Evolutionary conservation across 2,888 invertebrate genomes (phyloP).

Genomic region (Liodrosophila aerea): DNA sequence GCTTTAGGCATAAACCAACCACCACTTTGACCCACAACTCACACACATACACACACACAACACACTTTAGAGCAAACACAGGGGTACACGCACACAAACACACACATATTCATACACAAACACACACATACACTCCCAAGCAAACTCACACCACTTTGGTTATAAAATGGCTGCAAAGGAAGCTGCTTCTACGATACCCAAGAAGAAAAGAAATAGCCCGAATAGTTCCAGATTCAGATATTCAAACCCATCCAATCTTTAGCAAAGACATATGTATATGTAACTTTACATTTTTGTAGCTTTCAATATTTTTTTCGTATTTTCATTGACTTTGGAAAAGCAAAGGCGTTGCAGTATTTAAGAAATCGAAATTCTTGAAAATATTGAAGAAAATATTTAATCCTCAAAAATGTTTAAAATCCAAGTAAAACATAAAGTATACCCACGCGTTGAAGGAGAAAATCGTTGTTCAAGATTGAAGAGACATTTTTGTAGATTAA

Average conservation of each 20-base stretch:
- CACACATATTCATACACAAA: slow-evolving; percentile 23
- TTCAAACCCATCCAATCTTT: not conserved
- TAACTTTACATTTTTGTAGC: slow-evolving; percentile 56
- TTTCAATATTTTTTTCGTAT: slow-evolving; percentile 68
- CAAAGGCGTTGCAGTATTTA: slow-evolving; percentile 65
- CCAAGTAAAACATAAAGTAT: slow-evolving; percentile 1
- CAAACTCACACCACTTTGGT: slow-evolving; percentile 62
- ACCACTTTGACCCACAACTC: slow-evolving; percentile 57
- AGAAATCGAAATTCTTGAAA: slow-evolving; percentile 55
- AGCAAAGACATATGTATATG: slow-evolving; percentile 8
- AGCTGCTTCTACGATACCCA: slow-evolving; percentile 79
- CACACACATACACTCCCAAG: slow-evolving; percentile 25
- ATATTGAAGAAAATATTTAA: slow-evolving; percentile 63
- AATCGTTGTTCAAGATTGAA: slow-evolving; percentile 34
- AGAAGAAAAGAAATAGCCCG: slow-evolving; percentile 79
- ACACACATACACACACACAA: slow-evolving; percentile 43
- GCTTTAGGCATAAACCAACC: slow-evolving; percentile 66
- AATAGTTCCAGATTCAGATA: slow-evolving; percentile 19
- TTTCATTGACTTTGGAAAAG: slow-evolving; percentile 54
- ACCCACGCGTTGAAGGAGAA: slow-evolving; percentile 30
- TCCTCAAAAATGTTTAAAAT: slow-evolving; percentile 55
- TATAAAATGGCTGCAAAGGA: slow-evolving; percentile 76
- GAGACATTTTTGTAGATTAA: slow-evolving; percentile 6
- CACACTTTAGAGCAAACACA: slow-evolving; percentile 48
- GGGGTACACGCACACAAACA: slow-evolving; percentile 51